Base-by-base conservation (phyloP, 2,888 invertebrate genomes). In the Acleris emargana region DNA sequence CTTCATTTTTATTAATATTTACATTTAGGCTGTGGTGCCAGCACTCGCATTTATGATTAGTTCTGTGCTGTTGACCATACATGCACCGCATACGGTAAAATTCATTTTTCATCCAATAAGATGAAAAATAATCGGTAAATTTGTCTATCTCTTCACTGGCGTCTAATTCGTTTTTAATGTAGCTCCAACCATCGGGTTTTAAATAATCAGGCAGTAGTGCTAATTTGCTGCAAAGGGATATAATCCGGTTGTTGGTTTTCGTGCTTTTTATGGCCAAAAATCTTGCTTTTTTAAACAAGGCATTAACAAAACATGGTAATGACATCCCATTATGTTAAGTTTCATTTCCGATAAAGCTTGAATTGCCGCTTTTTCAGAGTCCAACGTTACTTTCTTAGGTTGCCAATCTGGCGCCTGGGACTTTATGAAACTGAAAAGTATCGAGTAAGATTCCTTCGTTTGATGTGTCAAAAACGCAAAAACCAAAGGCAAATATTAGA, bases 141-240 rank as follows among this genome's bases (percentile, higher is more conserved):
- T 51, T 51, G 16, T 16, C 16, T n/a, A 51, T 28, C 2, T 13
- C 51, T 28, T 16, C 51, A 51, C n/a, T 25, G 16, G 25, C 11
- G 25, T 6, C 28, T n/a, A 51, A 28, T 28, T 51, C 51, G 16
- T 51, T 25, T 51, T n/a, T 13, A 28, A 51, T 51, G 25, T 51
- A 28, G 25, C 28, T 25, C 51, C 28, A 28, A 16, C 28, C 51
- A 16, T 51, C 28, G n/a, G 51, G 25, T 28, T 28, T 51, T 13
- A 28, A 25, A 51, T 51, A n/a, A 16, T 51, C 16, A 7, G 51
- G 28, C 25, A 51, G 28, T 25, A 28, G 25, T 51, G 28, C n/a
- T 16, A 51, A n/a, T 25, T 51, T 51, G 28, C 51, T 51, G 25
- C 51, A 51, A 17, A 52, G 16, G 16, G 52, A 52, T 47, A 47